Conservation (phyloP, 1,140 invertebrate species). For the Charaxes varanes region DNA sequence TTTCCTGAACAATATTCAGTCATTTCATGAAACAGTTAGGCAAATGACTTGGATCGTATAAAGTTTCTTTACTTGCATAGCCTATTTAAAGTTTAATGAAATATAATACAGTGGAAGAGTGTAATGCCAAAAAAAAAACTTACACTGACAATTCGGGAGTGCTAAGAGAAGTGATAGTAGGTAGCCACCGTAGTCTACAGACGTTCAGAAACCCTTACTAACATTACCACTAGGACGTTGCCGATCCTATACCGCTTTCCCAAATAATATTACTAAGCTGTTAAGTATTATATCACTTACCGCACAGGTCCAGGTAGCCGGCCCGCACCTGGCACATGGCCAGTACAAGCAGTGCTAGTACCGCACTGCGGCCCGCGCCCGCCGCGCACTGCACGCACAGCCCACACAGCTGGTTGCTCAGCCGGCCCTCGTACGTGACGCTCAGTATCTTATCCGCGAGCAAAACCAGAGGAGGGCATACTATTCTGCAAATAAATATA, state of each 20-base stretch:
- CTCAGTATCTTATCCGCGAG: conserved; percentile 47
- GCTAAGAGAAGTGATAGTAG: background rate
- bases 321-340: conserved; percentile 58
- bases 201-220: too few species aligned
- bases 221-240: too few species aligned
- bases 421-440: conserved; percentile 25
- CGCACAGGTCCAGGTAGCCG: conserved; percentile 45
- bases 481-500: conserved; percentile 42
- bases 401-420: conserved; percentile 34
- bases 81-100: too few species aligned
- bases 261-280: background rate
- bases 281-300: conserved; percentile 24
- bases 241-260: too few species aligned
- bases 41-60: too few species aligned
- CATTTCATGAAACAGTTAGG: too few species aligned
- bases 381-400: conserved; percentile 39
- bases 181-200: too few species aligned
- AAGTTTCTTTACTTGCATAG: too few species aligned
- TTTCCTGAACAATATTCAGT: too few species aligned
- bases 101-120: too few species aligned
- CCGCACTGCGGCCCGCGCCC: conserved; percentile 49
- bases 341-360: conserved; percentile 44
- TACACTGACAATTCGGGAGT: background rate
- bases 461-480: conserved; percentile 53
- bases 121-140: too few species aligned